Evolutionary conservation across 2,888 invertebrate genomes (phyloP).

Genomic region (Dasypolia templi): DNA sequence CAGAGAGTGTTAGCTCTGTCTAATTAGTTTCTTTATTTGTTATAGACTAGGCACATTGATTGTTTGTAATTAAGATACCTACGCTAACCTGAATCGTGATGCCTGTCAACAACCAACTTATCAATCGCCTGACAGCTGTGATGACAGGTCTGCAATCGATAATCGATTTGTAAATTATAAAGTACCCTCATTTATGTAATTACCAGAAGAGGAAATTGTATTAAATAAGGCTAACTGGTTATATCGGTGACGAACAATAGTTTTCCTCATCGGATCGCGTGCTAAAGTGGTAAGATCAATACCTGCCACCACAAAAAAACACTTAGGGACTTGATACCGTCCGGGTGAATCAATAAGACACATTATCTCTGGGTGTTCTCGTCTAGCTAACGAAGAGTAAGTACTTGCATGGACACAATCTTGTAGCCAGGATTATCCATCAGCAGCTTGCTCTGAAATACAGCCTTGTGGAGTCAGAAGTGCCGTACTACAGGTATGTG

Average conservation of each 20-base stretch:
- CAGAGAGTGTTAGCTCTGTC: not conserved
- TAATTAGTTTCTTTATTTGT: not conserved
- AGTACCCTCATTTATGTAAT: slow-evolving; percentile 28
- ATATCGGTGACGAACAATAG: slow-evolving; percentile 14
- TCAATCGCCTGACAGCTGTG: not conserved
- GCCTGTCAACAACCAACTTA: not conserved
- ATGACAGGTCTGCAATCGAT: slow-evolving; percentile 32
- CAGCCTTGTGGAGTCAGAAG: no score
- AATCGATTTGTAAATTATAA: slow-evolving; percentile 31
- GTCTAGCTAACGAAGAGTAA: no score
- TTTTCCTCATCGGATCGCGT: slow-evolving; percentile 38
- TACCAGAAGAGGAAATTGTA: slow-evolving; percentile 2
- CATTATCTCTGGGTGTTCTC: no score
- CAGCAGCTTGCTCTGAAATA: no score
- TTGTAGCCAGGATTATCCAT: no score
- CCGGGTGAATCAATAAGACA: no score
- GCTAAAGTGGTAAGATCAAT: slow-evolving; percentile 30
- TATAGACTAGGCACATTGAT: not conserved
- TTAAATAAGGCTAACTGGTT: slow-evolving; percentile 22
- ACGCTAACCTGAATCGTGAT: not conserved
- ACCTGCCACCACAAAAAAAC: slow-evolving; percentile 5
- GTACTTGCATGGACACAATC: no score
- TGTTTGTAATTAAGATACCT: not conserved
- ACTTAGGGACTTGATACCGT: not conserved
- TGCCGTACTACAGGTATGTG: no score